Conservation (phyloP, 2,888 invertebrate genomes). For the Stenodera caucasica region DNA sequence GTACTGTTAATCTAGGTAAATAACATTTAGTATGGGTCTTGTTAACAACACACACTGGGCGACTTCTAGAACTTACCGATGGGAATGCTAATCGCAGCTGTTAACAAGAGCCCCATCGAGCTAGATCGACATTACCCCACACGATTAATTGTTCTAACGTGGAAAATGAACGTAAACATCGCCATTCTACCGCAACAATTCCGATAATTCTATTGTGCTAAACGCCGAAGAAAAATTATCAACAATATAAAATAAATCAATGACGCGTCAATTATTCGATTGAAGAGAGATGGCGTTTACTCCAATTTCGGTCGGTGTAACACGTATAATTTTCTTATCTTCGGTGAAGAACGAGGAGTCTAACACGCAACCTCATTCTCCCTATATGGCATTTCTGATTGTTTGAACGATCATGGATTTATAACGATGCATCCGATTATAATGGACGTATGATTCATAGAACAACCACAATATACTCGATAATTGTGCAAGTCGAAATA, state of each 20-base stretch:
- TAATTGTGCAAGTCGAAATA: neutral
- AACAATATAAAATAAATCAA: constrained; percentile 3
- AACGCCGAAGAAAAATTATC: too few relatives aligned
- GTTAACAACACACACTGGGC: constrained; percentile 37
- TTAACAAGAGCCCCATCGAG: constrained; percentile 35
- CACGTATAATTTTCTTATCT: constrained; percentile 12
- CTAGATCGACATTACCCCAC: constrained; percentile 37
- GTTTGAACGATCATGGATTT: constrained; percentile 26
- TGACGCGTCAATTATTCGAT: neutral
- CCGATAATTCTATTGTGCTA: too few relatives aligned
- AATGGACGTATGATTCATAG: constrained; percentile 24
- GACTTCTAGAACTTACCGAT: constrained; percentile 31
- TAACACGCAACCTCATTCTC: constrained; percentile 28
- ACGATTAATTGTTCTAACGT: constrained; percentile 38
- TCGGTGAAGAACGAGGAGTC: constrained; percentile 15
- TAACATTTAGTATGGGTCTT: constrained; percentile 35
- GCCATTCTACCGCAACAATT: too few relatives aligned
- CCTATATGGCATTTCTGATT: constrained; percentile 24
- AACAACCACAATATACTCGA: constrained; percentile 22
- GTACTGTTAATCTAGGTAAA: constrained; percentile 4
- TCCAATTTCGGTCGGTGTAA: constrained; percentile 5
- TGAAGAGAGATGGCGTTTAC: neutral
- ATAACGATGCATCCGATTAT: constrained; percentile 27
- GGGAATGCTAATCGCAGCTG: constrained; percentile 38
- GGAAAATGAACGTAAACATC: constrained; percentile 34